These are phyloP conservation scores for Synergus japonicus DNA, from an alignment of 2,888 invertebrate species.

Conservation along the genomic window DNA sequence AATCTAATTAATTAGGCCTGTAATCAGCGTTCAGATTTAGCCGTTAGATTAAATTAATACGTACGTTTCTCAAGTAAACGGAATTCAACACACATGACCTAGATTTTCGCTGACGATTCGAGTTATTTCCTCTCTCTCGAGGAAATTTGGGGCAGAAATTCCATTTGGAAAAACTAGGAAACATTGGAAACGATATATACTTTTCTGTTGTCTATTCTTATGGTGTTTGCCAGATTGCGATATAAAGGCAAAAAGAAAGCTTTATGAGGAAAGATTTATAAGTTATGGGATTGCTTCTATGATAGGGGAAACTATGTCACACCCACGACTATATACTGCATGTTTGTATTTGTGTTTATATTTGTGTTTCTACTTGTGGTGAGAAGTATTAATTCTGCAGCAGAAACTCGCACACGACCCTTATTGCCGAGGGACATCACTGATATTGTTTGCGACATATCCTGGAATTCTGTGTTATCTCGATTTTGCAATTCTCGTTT, in stretches of 20 bases:
- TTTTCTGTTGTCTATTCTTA: background rate
- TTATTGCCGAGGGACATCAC: slow-evolving; percentile 40
- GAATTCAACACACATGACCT: background rate
- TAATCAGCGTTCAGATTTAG: no score
- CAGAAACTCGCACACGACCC: slow-evolving; percentile 39
- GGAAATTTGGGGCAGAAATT: background rate
- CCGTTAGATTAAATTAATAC: background rate
- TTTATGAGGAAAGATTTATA: slow-evolving; percentile 15
- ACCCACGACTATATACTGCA: slow-evolving; percentile 2
- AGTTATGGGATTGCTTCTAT: slow-evolving; percentile 28
- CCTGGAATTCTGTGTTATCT: slow-evolving; percentile 28
- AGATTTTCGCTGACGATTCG: background rate
- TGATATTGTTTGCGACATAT: slow-evolving; percentile 32
- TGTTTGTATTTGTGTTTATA: background rate
- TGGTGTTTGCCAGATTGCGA: background rate
- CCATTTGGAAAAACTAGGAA: background rate
- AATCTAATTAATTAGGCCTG: no score
- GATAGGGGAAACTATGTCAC: slow-evolving; percentile 37
- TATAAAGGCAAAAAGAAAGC: slow-evolving; percentile 17
- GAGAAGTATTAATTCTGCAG: slow-evolving; percentile 28
- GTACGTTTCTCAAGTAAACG: background rate
- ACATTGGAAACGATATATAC: background rate
- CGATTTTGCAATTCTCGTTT: slow-evolving; percentile 19
- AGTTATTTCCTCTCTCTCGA: background rate
- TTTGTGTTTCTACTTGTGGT: slow-evolving; percentile 9